Conservation (phyloP, 2,888 invertebrate genomes). For the Lochmaea crataegi region DNA sequence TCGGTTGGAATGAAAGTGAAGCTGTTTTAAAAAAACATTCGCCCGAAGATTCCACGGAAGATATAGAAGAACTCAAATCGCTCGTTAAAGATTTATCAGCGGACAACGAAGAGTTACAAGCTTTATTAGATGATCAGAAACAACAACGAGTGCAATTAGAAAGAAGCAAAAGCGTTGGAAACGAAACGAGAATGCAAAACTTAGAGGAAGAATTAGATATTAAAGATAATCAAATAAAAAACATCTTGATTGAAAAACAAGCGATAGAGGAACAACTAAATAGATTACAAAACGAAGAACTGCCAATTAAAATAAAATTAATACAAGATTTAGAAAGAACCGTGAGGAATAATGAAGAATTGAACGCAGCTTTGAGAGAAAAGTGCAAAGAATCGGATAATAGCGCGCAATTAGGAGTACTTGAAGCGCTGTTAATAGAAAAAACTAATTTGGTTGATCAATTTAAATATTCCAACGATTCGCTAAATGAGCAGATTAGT, state of each 20-base stretch:
- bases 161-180: conserved; percentile 16
- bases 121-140: conserved; percentile 69
- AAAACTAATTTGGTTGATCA: conserved; percentile 19
- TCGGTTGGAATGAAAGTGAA: conserved; percentile 67
- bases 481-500: conserved; percentile 55
- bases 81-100: conserved; percentile 70
- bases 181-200: conserved; percentile 30
- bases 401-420: conserved; percentile 13
- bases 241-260: conserved; percentile 27
- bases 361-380: neutral
- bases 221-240: conserved; percentile 26
- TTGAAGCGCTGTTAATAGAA: conserved; percentile 21
- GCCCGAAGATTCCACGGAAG: conserved; percentile 36
- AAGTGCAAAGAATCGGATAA: conserved; percentile 1
- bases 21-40: conserved; percentile 38
- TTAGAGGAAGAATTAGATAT: conserved; percentile 35
- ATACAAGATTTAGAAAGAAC: conserved; percentile 16
- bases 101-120: conserved; percentile 73
- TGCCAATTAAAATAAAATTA: neutral
- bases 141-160: conserved; percentile 58
- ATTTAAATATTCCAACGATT: conserved; percentile 48
- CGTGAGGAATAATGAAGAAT: conserved; percentile 9
- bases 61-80: conserved; percentile 68
- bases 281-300: neutral
- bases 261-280: conserved; percentile 3